phyloP scores from a whole-genome alignment of 1,140 invertebrate genomes.

The Sogatella furcifera region DNA sequence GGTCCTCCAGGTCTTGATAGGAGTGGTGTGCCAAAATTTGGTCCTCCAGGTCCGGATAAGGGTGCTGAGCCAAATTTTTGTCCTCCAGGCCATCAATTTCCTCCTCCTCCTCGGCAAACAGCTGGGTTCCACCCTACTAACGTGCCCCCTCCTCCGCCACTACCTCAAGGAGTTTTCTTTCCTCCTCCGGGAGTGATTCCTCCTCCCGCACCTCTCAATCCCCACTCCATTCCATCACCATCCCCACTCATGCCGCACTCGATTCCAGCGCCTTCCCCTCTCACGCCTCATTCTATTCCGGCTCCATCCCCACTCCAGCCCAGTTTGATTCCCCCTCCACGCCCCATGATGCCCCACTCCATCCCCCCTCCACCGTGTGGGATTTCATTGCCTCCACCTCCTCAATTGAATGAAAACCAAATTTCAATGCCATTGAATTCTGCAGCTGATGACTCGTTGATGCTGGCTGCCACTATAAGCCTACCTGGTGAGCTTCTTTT shows the following conservation, averaged over 20 bases:
- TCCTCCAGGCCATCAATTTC: neutral
- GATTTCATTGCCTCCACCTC: slow-evolving; percentile 26
- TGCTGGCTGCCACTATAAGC: no score
- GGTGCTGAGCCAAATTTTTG: no score
- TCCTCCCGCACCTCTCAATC: slow-evolving; percentile 37
- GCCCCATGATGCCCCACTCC: slow-evolving; percentile 28
- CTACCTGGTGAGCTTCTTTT: no score
- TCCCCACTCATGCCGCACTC: slow-evolving; percentile 30
- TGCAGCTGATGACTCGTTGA: no score
- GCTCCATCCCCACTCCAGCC: slow-evolving; percentile 31
- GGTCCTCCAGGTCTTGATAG: no score
- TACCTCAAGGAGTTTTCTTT: slow-evolving; percentile 20
- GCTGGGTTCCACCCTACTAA: neutral
- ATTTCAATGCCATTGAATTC: no score
- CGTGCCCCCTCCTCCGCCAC: slow-evolving; percentile 13
- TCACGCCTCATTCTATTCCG: slow-evolving; percentile 30
- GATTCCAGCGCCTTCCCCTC: slow-evolving; percentile 32
- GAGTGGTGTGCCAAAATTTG: no score
- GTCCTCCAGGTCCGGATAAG: no score
- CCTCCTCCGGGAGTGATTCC: slow-evolving; percentile 31
- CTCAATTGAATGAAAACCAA: slow-evolving; percentile 16
- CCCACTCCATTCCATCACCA: slow-evolving; percentile 40
- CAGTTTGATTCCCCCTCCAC: slow-evolving; percentile 30
- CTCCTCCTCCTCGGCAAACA: neutral
- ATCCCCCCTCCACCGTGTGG: slow-evolving; percentile 22